A percentile compares a stretch with the other conserved stretches of the same genome.
phyloP scores from a whole-genome alignment of 2,797 vertebrate genomes.

The Pangasius mekongensis region DNA sequence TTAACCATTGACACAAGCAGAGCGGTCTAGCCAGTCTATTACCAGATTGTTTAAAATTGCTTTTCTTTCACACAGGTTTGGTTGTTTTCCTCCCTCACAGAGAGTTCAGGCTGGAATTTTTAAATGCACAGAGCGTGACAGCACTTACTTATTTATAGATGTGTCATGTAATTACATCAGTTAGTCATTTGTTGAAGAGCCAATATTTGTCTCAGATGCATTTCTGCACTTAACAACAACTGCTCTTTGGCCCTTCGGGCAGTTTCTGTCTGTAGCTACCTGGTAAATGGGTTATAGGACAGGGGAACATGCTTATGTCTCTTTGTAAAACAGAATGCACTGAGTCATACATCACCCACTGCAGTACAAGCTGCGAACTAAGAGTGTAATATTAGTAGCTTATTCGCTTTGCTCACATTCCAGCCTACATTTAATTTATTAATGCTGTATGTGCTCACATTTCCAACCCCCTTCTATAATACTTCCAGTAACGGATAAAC shows the following conservation, averaged over 20 bases:
- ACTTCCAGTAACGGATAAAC: slow-evolving; percentile 38
- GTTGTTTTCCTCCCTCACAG: slow-evolving; percentile 22
- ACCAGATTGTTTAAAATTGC: slow-evolving; percentile 24
- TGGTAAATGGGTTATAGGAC: slow-evolving; percentile 15
- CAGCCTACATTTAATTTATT: slow-evolving; percentile 28
- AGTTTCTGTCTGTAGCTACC: slow-evolving; percentile 5
- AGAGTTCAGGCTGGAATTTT: slow-evolving; percentile 28
- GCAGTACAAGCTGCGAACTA: background rate
- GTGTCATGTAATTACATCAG: background rate
- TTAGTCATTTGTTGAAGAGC: background rate
- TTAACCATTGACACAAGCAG: slow-evolving; percentile 17
- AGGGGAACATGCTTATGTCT: background rate
- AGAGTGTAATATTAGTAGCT: background rate
- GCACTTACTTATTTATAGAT: slow-evolving; percentile 11
- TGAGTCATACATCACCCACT: slow-evolving; percentile 1
- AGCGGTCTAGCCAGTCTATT: background rate
- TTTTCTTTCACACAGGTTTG: slow-evolving; percentile 27
- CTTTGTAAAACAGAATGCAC: background rate
- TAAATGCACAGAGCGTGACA: slow-evolving; percentile 1
- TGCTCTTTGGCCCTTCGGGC: background rate
- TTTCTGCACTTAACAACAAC: background rate
- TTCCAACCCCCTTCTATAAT: slow-evolving; percentile 32
- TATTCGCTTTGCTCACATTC: slow-evolving; percentile 26
- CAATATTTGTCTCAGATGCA: slow-evolving; percentile 20
- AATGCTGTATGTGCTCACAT: slow-evolving; percentile 37